Base-by-base conservation (phyloP, 2,113 vertebrate genomes). In the Agapornis roseicollis region DNA sequence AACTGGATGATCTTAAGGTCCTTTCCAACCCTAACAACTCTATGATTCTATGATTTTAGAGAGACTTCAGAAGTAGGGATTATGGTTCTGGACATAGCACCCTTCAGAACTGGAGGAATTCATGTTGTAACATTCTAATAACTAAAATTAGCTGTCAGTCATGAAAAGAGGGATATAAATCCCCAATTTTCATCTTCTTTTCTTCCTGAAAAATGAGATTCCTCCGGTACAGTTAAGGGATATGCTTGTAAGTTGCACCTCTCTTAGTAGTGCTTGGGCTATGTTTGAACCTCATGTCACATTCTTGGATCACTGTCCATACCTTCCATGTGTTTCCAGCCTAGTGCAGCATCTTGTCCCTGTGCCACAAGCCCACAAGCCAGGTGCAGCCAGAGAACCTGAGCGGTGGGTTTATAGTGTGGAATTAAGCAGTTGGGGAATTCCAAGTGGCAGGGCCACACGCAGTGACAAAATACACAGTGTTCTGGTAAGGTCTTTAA, bases 301-400 rank as follows among this genome's bases (percentile, higher is more conserved):
- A 1, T 28, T 50, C 44, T 28, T 2, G 13, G 16, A 22, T 31
- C 44, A 10, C 3, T 55, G 44, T 20, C 24, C 4, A 1, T 31
- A 22, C 31, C 27, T 58, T 28, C 58, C 25, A 13, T 6, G 5
- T 18, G 16, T 31, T 56, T 60, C 33, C 71, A 85, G 61, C 25
- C n/a, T 3, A 0, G 9, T 49, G 39, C 42, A 53, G 53, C 44
- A 73, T 25, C 41, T 46, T 19, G 9, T 88, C 17, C 29, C 52
- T 39, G 50, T 2, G 1, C 25, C 23, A 10, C 0, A 2, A 11
- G 25, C 19, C 73, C 47, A 13, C 0, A 0, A 61, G 27, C 31
- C 53, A 55, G 16, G 17, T 17, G 37, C 23, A 3, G 4, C 17
- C 24, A 28, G 24, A 56, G 29, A 58, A 39, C 37, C 37, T 39